Evolutionary conservation across 2,888 invertebrate species (phyloP), one percentile per base, ranked within the genome.

Genomic region (Lasioglossum pauxillum): DNA sequence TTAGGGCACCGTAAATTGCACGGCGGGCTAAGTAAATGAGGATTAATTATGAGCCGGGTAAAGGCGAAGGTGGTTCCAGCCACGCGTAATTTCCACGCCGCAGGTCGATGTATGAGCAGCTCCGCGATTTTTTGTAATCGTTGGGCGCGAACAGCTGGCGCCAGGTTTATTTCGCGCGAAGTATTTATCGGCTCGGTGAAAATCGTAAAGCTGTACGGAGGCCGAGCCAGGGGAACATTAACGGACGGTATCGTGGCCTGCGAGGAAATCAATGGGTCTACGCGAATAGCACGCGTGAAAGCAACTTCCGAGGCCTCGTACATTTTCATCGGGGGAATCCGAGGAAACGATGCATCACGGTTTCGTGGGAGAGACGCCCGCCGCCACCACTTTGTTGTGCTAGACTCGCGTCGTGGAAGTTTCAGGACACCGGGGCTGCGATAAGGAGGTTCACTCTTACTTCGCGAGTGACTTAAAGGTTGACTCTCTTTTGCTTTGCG

Each of bases 121-220:
- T 60, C 60, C 83, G n/a, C 83, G 82, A 75, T 89, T 86, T 76
- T 89, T 89, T 89, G 84, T 84, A 89, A 86, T 86, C 84, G 79
- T 23, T 23, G 10, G 27, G 64, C 77, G 23, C 72, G 53, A 71
- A 46, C 84, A 90, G 84, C 87, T 80, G 90, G 69, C 80, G 78
- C 78, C 84, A 80, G 79, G 57, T 85, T 83, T 85, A 85, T 88
- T 88, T 79, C 80, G 27, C 82, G 75, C 79, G 23, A 67, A 60
- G 73, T 88, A 87, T 91, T 88, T 89, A 85, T 89, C 76, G 84
- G 72, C 60, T 57, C n/a, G 71, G 71, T 67, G 75, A 82, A 89
- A 85, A 89, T 82, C 84, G 82, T 80, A 88, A 85, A 90, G 71
- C 75, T 46, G 67, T 31, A 67, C 12, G 19, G 77, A 60, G 74